Percentiles rank a stretch among this genome's conserved stretches.
Conservation (phyloP, 1,140 invertebrate species). For the Ostrea edulis region DNA sequence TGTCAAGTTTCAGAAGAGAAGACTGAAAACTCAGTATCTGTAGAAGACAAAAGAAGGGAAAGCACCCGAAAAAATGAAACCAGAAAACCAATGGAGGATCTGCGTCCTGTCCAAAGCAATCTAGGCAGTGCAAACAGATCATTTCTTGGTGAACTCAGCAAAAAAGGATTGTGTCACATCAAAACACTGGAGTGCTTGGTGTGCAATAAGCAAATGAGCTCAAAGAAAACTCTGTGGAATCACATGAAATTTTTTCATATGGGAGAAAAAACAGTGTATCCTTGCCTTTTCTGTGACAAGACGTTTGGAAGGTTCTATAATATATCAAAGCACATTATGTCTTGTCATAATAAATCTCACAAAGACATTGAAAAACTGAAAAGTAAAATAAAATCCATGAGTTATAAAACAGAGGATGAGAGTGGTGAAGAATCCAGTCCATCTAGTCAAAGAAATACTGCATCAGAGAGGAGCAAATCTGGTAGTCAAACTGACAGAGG, state of each 20-base stretch:
- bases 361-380: conserved; percentile 73
- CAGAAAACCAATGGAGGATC: background rate
- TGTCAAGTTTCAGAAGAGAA: background rate
- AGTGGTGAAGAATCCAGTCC: conserved; percentile 5
- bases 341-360: conserved; percentile 74
- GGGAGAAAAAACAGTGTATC: conserved; percentile 62
- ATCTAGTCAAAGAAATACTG: background rate
- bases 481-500: background rate
- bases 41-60: conserved; percentile 6
- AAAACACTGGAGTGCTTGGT: conserved; percentile 57
- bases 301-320: conserved; percentile 76
- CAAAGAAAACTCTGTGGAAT: conserved; percentile 72
- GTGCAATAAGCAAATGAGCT: conserved; percentile 70
- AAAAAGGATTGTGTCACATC: conserved; percentile 51
- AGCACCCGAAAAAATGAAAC: background rate
- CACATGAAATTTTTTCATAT: conserved; percentile 76
- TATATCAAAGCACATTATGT: conserved; percentile 74
- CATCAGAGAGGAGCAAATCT: background rate
- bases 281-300: conserved; percentile 76
- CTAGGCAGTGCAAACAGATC: conserved; percentile 38
- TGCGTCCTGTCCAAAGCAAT: conserved; percentile 55
- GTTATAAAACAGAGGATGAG: conserved; percentile 37
- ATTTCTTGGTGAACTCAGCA: conserved; percentile 49
- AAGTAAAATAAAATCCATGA: conserved; percentile 63
- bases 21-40: background rate